Base-by-base conservation (phyloP, 2,113 vertebrate species). In the Scortum barcoo region DNA sequence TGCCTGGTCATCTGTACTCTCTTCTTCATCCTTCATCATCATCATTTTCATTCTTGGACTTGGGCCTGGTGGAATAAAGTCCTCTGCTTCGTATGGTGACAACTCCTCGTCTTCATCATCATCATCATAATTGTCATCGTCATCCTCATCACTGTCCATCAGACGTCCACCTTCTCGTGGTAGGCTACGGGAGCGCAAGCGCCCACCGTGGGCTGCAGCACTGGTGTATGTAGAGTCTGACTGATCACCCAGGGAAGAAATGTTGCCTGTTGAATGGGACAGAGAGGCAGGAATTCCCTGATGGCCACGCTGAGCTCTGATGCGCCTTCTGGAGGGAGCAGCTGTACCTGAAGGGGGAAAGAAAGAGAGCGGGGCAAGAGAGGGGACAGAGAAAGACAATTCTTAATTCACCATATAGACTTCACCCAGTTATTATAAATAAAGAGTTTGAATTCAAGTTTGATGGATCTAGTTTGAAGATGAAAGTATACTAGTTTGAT, bases 221-320 rank as follows among this genome's bases (percentile, higher is more conserved):
- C 94, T 91, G 16, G 96, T 91, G 14, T 98, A 98, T 81, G 96
- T 94, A 0, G 95, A 82, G 48, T 98, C 97, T 1, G 97, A 96
- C 13, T 95, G 96, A 91, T 99, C 97, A 0, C 97, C 96, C 86
- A 99, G 93, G 7, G 97, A 97, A 76, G 97, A 95, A 91, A 99
- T 99, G 93, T 99, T 99, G 78, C 98, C 97, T 0, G 98, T 96
- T 0, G 98, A 99, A 86, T 99, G 98, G 69, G 97, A 99, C 63
- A 99, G 95, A 44, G 98, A 98, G 67, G 97, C 95, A 0, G 97
- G 96, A 17, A 98, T 95, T 24, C 97, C 98, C 83, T 99, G 98
- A 77, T 98, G 98, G 63, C 97, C 96, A 60, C 97, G 95, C 73
- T 99, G 98, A 76, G 98, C 97, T 74, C 98, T 95, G 72, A 99